phyloP scores from a whole-genome alignment of 2,113 vertebrate species.

The Arvicanthis niloticus region DNA sequence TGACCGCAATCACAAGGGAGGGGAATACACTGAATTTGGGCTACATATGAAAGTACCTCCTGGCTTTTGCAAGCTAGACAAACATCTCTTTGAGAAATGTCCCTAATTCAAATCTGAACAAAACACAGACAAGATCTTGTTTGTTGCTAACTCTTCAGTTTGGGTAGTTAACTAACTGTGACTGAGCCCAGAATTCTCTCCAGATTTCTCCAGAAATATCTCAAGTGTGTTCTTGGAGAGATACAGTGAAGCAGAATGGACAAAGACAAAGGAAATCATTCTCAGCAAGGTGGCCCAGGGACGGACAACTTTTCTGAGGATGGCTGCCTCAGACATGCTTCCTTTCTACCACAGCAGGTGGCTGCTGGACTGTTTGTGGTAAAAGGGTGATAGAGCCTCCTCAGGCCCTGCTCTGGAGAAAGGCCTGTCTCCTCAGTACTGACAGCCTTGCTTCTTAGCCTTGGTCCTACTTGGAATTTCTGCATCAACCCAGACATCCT shows the following conservation, averaged over 20 bases:
- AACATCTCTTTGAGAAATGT: slow-evolving; percentile 36
- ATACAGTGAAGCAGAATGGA: neutral
- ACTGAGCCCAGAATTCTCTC: neutral
- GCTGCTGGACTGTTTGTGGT: slow-evolving; percentile 44
- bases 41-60: slow-evolving; percentile 67
- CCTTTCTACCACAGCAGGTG: slow-evolving; percentile 15
- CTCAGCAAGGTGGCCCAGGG: neutral
- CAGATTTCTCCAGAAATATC: slow-evolving; percentile 50
- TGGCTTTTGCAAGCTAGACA: slow-evolving; percentile 18
- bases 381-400: slow-evolving; percentile 50
- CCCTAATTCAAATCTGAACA: slow-evolving; percentile 56
- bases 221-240: slow-evolving; percentile 48
- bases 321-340: neutral
- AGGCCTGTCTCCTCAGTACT: slow-evolving; percentile 38
- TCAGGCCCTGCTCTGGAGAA: slow-evolving; percentile 70
- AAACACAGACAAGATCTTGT: slow-evolving; percentile 69
- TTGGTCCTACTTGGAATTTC: neutral
- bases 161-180: neutral
- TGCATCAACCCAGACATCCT: neutral
- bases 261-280: too few relatives aligned
- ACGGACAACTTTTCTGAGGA: neutral
- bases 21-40: slow-evolving; percentile 42
- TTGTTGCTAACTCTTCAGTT: slow-evolving; percentile 71
- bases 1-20: slow-evolving; percentile 10
- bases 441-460: neutral